Evolutionary conservation across 2,888 invertebrate genomes (phyloP).

Genomic region (Beris chalybata): DNA sequence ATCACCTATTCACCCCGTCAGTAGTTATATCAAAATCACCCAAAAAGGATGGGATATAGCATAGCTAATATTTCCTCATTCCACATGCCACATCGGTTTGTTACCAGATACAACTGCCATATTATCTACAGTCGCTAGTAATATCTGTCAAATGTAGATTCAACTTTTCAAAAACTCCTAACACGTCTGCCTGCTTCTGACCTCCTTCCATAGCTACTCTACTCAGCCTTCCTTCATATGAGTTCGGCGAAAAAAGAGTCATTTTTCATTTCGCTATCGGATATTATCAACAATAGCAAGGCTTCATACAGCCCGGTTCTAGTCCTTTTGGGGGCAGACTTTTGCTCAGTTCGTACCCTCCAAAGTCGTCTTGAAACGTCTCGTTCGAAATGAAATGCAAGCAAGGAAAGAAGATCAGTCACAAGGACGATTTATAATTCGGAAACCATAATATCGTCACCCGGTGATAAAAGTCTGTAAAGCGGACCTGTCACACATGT

Average conservation of each 20-base stretch:
- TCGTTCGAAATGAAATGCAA: too few species aligned
- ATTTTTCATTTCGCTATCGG: constrained; percentile 36
- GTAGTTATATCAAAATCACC: not conserved
- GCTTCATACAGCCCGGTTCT: not conserved
- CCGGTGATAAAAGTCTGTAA: too few species aligned
- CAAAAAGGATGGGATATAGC: constrained; percentile 13
- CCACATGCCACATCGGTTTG: constrained; percentile 20
- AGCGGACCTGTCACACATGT: too few species aligned
- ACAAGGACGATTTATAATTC: too few species aligned
- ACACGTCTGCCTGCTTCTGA: not conserved
- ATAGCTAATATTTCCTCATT: constrained; percentile 28
- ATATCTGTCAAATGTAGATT: constrained; percentile 22
- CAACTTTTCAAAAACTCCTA: constrained; percentile 17
- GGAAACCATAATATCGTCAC: too few species aligned
- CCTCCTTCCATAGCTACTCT: too few species aligned
- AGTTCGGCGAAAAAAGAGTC: constrained; percentile 21
- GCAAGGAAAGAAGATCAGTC: too few species aligned
- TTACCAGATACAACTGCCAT: too few species aligned
- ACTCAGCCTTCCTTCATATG: not conserved
- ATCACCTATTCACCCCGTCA: not conserved
- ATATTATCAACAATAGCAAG: constrained; percentile 35
- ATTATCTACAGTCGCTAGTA: constrained; percentile 6
- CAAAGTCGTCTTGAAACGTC: too few species aligned
- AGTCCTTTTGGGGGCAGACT: too few species aligned
- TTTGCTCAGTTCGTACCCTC: too few species aligned